Evolutionary conservation across 2,888 invertebrate genomes (phyloP).

Genomic region (Sesamia inferens): DNA sequence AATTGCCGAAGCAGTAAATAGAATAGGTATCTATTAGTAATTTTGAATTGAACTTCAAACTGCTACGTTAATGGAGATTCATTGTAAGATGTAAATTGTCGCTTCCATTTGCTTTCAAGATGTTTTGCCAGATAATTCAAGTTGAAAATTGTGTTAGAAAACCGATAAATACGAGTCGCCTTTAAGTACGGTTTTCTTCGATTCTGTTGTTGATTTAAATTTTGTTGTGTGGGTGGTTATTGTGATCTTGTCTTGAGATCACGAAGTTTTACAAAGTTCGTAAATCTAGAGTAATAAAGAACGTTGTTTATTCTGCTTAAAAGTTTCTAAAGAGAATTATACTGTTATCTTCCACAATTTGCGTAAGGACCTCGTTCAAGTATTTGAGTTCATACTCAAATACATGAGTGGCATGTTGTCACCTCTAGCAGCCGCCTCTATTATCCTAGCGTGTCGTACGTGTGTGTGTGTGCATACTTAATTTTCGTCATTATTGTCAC

Average conservation of each 20-base stretch:
- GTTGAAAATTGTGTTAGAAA: slow-evolving; percentile 53
- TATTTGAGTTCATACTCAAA: background rate
- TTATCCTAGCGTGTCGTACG: background rate
- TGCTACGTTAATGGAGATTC: slow-evolving; percentile 57
- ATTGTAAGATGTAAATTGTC: slow-evolving; percentile 61
- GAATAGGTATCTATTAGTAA: slow-evolving; percentile 54
- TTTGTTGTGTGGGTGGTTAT: background rate
- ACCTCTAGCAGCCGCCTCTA: background rate
- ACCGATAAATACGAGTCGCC: slow-evolving; percentile 46
- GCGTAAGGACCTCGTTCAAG: background rate
- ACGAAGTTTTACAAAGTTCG: background rate
- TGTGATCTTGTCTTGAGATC: background rate
- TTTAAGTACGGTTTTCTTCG: slow-evolving; percentile 38
- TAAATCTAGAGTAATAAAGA: background rate
- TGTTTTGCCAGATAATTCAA: slow-evolving; percentile 53
- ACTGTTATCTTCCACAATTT: background rate
- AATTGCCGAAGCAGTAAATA: slow-evolving; percentile 51
- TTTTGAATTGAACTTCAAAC: slow-evolving; percentile 58
- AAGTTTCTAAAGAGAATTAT: background rate
- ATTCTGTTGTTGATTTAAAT: slow-evolving; percentile 30
- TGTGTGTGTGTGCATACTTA: background rate
- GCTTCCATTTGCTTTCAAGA: slow-evolving; percentile 30
- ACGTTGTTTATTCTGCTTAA: background rate
- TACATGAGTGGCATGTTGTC: background rate
- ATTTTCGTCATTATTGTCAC: background rate